Base-by-base conservation (phyloP, 1,140 invertebrate genomes). In the Anastatus disparis region DNA sequence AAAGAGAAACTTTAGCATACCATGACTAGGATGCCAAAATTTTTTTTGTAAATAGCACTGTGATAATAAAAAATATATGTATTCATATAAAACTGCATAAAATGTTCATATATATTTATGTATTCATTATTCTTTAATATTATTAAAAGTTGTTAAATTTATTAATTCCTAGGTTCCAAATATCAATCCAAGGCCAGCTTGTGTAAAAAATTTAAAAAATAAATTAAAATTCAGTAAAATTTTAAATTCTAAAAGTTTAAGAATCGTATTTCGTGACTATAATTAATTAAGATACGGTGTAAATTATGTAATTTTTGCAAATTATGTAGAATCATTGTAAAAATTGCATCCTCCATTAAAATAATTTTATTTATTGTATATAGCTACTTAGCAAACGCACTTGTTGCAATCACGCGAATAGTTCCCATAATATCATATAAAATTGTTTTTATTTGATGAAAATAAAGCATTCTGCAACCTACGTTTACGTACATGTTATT, bases 121-220 rank as follows among this genome's bases (percentile, higher is more conserved):
- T 44, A 4, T 27, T 44, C 9, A 53, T 38, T 38, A 52, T 13
- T 26, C 29, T 26, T 42, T 13, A 17, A 48, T 48, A 50, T 52
- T 12, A 42, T 4, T 53, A 24, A 50, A 38, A 64, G 26, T 38
- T 53, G 48, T 38, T 35, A 67, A 3, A 40, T 15, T 48, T 24
- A 26, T 61, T 69, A 12, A 52, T 26, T 61, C 15, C 9, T 31
- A 53, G 15, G 9, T 12, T 31, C 20, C 27, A n/a, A 58, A 70
- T 58, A 46, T 56, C 53, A 48, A 58, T 48, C 58, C 61, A 70
- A 70, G 69, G 59, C 61, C 61, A 64, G 61, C 61, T 56, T 70
- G 61, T 64, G 44, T 55, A 55, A n/a, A n/a, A n/a, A n/a, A 40
- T 35, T 46, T 62, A 69, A 56, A 63, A 44, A 59, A n/a, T 58